Evolutionary conservation across 2,888 invertebrate genomes (phyloP).

Genomic region (Megastigmus dorsalis): DNA sequence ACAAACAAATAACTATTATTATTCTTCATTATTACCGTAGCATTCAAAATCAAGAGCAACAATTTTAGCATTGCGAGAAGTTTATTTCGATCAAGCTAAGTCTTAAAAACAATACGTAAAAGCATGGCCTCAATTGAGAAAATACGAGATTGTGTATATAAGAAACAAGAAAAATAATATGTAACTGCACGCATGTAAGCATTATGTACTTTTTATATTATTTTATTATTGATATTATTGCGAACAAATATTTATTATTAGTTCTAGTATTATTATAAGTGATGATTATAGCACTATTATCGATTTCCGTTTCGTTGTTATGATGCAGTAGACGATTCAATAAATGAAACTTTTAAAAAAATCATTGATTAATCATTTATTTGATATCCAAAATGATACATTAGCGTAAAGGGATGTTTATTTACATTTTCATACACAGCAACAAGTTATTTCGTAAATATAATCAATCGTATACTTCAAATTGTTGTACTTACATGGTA

Average conservation of each 20-base stretch:
- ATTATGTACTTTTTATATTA: slow-evolving; percentile 54
- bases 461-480: no score
- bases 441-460: no score
- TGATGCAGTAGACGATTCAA: slow-evolving; percentile 45
- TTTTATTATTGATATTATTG: slow-evolving; percentile 53
- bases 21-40: slow-evolving; percentile 39
- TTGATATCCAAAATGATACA: no score
- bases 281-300: slow-evolving; percentile 52
- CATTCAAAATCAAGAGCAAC: slow-evolving; percentile 25
- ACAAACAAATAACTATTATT: slow-evolving; percentile 41
- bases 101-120: slow-evolving; percentile 51
- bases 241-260: slow-evolving; percentile 56
- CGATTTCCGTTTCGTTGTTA: slow-evolving; percentile 50
- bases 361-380: background rate
- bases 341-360: slow-evolving; percentile 52
- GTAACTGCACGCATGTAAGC: slow-evolving; percentile 50
- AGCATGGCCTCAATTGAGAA: slow-evolving; percentile 50
- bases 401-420: no score
- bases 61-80: slow-evolving; percentile 14
- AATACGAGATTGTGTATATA: slow-evolving; percentile 50
- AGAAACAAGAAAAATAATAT: slow-evolving; percentile 35
- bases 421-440: no score
- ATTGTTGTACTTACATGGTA: no score
- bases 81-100: slow-evolving; percentile 43
- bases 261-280: slow-evolving; percentile 43